Conservation (phyloP, 1,140 invertebrate species). For the Drosophila teissieri region DNA sequence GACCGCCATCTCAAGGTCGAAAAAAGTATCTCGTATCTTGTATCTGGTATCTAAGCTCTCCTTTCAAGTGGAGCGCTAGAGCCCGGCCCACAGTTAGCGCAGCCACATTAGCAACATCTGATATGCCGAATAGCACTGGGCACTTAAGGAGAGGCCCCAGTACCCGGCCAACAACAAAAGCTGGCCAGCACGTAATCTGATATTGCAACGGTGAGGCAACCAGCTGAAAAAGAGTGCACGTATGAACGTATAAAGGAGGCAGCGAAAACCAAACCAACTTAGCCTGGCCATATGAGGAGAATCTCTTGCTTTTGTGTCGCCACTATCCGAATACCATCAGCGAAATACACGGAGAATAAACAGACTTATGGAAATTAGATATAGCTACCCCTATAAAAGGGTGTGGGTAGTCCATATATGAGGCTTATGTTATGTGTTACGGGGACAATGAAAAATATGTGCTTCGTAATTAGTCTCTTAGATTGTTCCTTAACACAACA, state of each 20-base stretch:
- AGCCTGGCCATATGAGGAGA: conserved; percentile 63
- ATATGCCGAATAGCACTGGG: conserved; percentile 48
- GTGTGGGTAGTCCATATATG: no score
- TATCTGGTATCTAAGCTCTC: conserved; percentile 37
- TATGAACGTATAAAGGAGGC: conserved; percentile 20
- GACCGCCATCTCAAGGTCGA: conserved; percentile 51
- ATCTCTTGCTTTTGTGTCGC: conserved; percentile 32
- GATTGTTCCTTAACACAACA: no score
- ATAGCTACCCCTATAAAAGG: neutral
- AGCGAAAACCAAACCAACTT: conserved; percentile 39
- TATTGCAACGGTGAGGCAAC: conserved; percentile 63
- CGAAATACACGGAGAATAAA: conserved; percentile 23
- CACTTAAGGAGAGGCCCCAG: conserved; percentile 31
- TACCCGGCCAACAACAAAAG: conserved; percentile 43
- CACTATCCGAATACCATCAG: conserved; percentile 54
- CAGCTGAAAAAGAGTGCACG: conserved; percentile 32
- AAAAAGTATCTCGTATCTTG: conserved; percentile 33
- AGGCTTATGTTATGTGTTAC: neutral
- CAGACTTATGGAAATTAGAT: conserved; percentile 1
- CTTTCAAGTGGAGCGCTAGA: conserved; percentile 54
- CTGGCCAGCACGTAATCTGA: conserved; percentile 74
- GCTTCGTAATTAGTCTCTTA: no score
- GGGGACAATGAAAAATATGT: neutral
- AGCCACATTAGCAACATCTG: conserved; percentile 55
- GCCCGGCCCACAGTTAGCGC: conserved; percentile 26